Percentiles rank a stretch among this genome's conserved stretches.
Conservation (phyloP, 30 jellyfish, hydroid and myxozoan genomes). For the Sanderia malayensis region DNA sequence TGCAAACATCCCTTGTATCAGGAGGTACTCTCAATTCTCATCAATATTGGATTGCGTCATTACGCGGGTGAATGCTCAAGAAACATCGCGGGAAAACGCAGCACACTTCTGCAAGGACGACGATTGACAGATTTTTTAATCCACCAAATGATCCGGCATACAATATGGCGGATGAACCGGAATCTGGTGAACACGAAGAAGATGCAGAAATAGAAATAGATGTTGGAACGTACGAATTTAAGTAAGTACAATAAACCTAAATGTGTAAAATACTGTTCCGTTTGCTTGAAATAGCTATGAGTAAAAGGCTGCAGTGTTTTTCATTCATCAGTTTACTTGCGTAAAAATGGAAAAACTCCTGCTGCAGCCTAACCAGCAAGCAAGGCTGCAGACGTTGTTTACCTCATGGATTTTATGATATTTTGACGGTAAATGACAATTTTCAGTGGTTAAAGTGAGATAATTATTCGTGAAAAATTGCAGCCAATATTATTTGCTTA, state of each 20-base stretch:
- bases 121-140: too few species aligned
- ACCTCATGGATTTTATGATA: neutral
- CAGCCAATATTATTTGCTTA: too few species aligned
- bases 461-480: too few species aligned
- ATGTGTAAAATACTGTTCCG: slow-evolving; percentile 1
- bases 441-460: too few species aligned
- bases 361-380: neutral
- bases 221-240: slow-evolving; percentile 36
- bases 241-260: too few species aligned
- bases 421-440: too few species aligned
- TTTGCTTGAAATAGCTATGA: neutral
- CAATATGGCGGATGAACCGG: slow-evolving; percentile 77
- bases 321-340: neutral
- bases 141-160: slow-evolving; percentile 66
- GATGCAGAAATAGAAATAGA: slow-evolving; percentile 58
- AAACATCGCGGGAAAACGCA: too few species aligned
- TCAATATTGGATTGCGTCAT: too few species aligned
- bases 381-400: neutral
- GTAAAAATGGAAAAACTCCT: neutral
- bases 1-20: too few species aligned
- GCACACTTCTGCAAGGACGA: too few species aligned
- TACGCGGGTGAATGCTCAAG: too few species aligned
- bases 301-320: neutral
- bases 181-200: slow-evolving; percentile 54
- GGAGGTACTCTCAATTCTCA: too few species aligned